Evolutionary conservation across 2,888 invertebrate species (phyloP), one percentile per base, ranked within the genome.

Genomic region (Darwinula stevensoni): DNA sequence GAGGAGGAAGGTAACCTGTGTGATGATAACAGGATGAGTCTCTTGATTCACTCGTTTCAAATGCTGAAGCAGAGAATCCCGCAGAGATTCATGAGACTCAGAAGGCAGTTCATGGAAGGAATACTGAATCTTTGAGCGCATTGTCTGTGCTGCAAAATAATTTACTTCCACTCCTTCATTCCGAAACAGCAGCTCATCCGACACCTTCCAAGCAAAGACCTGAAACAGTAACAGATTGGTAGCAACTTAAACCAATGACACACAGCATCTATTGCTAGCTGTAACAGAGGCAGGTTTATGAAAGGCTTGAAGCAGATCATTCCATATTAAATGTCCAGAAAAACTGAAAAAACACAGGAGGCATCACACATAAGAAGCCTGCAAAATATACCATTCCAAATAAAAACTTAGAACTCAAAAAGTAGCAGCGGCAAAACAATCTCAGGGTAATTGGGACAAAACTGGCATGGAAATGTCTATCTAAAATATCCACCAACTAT

Each of bases 91-190:
- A 41, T 86, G 71, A 4, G 82, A 71, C 41, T 73, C 70, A 4
- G 62, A 47, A 1, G 91, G 88, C 38, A 94, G 55, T 52, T 94
- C 91, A 42, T 80, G 73, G 47, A 94, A 76, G 35, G 71, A 75
- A 41, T 50, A 52, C 48, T 80, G 78, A 31, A 86, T 82, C 60
- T 94, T 94, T 16, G 76, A 74, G 43, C 91, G 63, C 72, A 97
- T 80, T 2, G 94, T 97, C 52, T 94, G 94, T 9, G 94, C 88
- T 30, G 88, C 94, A 57, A 97, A 94, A 49, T 88, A 91, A 52
- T 86, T 84, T 3, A 84, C 80, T 44, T 86, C 72, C 37, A 80
- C 53, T 51, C 84, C 78, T 39, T 69, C 63, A 47, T 84, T 80
- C 43, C 75, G 66, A 41, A 74, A 74, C 33, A 97, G 57, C 39